phyloP scores from a whole-genome alignment of 2,888 invertebrate species.

The Leucophora obtusa region DNA sequence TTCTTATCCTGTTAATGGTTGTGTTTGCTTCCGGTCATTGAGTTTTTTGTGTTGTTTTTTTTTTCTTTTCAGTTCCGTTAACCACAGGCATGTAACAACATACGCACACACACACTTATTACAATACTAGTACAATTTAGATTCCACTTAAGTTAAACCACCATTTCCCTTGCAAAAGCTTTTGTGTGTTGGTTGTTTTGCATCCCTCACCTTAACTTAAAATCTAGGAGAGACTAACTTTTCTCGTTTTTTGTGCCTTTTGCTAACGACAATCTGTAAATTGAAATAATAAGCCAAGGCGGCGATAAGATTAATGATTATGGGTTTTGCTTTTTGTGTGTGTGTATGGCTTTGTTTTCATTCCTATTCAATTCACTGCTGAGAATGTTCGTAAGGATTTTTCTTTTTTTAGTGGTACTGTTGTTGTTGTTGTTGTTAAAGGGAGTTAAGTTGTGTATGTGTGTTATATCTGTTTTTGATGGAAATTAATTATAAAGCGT shows the following conservation, averaged over 20 bases:
- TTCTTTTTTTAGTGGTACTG: neutral
- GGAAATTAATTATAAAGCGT: conserved; percentile 78
- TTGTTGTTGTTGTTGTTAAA: conserved; percentile 17
- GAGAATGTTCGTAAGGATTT: conserved; percentile 1
- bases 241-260: conserved; percentile 30
- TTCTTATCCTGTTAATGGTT: conserved; percentile 48
- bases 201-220: conserved; percentile 17
- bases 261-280: conserved; percentile 67
- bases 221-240: conserved; percentile 35
- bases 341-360: conserved; percentile 20
- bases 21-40: conserved; percentile 75
- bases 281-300: conserved; percentile 78
- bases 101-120: conserved; percentile 30
- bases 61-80: conserved; percentile 35
- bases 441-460: neutral
- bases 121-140: conserved; percentile 35
- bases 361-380: conserved; percentile 5
- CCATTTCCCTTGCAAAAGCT: conserved; percentile 16
- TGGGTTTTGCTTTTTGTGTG: conserved; percentile 67
- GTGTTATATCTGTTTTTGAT: conserved; percentile 75
- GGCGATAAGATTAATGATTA: conserved; percentile 80
- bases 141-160: conserved; percentile 39
- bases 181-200: conserved; percentile 4
- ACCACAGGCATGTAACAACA: conserved; percentile 45
- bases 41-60: conserved; percentile 60